A percentile compares a stretch with the other conserved stretches of the same genome.
Evolutionary conservation across 2,113 vertebrate genomes (phyloP).

Genomic region (Narcine bancroftii): DNA sequence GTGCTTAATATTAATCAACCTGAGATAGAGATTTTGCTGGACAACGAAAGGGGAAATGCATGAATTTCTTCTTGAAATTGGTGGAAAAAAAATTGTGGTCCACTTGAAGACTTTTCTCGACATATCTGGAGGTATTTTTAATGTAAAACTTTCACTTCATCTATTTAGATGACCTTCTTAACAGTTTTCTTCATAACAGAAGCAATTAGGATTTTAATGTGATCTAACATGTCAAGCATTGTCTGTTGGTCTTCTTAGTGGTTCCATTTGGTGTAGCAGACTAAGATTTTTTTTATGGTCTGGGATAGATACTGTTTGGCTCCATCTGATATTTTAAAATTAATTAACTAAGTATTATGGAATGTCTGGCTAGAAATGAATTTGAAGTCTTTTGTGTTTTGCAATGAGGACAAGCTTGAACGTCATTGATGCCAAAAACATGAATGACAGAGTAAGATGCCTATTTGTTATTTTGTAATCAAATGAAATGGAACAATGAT

Average conservation of each 20-base stretch:
- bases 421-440: not conserved
- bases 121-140: not conserved
- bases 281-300: not conserved
- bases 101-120: not conserved
- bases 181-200: not conserved
- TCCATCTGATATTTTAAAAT: not conserved
- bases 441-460: not conserved
- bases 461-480: not conserved
- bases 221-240: not conserved
- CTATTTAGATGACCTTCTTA: not conserved
- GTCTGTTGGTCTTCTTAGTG: not conserved
- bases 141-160: not conserved
- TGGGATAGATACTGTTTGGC: not conserved
- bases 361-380: not conserved
- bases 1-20: not conserved
- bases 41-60: not conserved
- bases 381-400: constrained; percentile 9
- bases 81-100: no score
- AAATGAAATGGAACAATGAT: not conserved
- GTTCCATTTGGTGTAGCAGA: not conserved
- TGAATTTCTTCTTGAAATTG: not conserved
- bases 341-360: constrained; percentile 14
- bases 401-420: not conserved
- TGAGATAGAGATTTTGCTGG: not conserved
- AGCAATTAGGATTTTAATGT: not conserved